phyloP scores from a whole-genome alignment of 2,113 vertebrate species.

The Chloropsis cyanopogon region DNA sequence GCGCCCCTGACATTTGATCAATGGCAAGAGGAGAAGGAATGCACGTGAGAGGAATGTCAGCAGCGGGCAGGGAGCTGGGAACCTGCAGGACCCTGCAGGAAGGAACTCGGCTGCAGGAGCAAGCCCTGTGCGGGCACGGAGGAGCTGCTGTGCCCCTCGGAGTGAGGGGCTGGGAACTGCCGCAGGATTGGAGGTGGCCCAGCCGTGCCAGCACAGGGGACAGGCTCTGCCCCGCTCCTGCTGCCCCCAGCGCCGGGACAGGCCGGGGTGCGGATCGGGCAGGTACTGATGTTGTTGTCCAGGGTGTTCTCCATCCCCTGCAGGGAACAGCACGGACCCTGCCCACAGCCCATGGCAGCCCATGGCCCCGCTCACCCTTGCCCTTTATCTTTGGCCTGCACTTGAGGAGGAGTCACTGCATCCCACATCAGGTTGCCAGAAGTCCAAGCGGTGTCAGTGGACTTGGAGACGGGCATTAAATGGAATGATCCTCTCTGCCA shows the following conservation, averaged over 20 bases:
- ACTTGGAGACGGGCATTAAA: not conserved
- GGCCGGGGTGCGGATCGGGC: not conserved
- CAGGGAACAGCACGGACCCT: not conserved
- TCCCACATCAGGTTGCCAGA: not conserved
- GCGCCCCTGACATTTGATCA: not conserved
- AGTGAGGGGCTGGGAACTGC: rapidly evolving
- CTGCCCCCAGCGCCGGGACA: not conserved
- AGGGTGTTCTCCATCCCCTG: not conserved
- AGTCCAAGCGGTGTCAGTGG: not conserved
- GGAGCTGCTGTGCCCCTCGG: not conserved
- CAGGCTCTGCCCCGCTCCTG: not conserved
- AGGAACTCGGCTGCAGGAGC: rapidly evolving
- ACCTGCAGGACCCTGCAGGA: not conserved
- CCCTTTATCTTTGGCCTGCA: not conserved
- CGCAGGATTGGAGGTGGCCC: not conserved
- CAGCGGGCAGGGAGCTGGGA: not conserved
- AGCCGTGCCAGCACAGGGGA: not conserved
- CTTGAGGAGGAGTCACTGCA: not conserved
- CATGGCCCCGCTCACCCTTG: rapidly evolving
- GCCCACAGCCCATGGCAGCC: no score
- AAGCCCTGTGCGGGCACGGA: rapidly evolving
- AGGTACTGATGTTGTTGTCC: not conserved
- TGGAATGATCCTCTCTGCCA: not conserved
- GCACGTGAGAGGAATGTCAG: not conserved
- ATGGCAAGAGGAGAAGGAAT: not conserved